A percentile compares a stretch with the other conserved stretches of the same genome.
Evolutionary conservation across 2,113 vertebrate genomes (phyloP).

Genomic region (Sander lucioperca): DNA sequence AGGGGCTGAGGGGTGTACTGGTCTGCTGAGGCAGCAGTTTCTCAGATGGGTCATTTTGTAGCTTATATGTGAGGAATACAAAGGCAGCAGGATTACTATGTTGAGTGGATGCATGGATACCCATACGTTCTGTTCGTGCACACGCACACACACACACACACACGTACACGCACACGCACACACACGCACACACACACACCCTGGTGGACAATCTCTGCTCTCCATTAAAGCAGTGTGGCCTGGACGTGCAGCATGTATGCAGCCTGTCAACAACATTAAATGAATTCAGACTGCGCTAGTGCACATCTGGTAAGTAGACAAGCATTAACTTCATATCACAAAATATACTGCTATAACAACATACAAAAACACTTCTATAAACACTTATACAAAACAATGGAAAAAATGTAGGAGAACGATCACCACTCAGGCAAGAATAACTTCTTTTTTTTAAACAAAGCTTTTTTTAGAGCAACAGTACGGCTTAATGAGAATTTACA

Average conservation of each 20-base stretch:
- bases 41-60: constrained; percentile 69
- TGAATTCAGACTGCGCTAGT: background rate
- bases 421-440: background rate
- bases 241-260: constrained; percentile 27
- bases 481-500: background rate
- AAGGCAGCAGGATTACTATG: constrained; percentile 71
- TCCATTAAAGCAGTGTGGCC: constrained; percentile 13
- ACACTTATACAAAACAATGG: background rate
- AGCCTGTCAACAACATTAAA: constrained; percentile 27
- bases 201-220: constrained; percentile 19
- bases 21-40: constrained; percentile 81
- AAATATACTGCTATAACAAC: background rate
- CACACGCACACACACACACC: constrained; percentile 28
- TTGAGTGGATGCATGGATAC: constrained; percentile 62
- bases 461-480: background rate
- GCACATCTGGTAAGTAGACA: constrained; percentile 47
- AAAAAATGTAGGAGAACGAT: background rate
- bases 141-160: background rate
- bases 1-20: constrained; percentile 56
- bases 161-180: constrained; percentile 7
- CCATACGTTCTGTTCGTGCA: constrained; percentile 16
- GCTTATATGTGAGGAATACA: constrained; percentile 70
- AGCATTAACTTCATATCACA: background rate
- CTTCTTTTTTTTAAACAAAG: too few relatives aligned
- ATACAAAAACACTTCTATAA: background rate